A percentile compares a stretch with the other conserved stretches of the same genome.
Evolutionary conservation across 2,888 invertebrate genomes (phyloP).

Genomic region (Notocelia uddmanniana): DNA sequence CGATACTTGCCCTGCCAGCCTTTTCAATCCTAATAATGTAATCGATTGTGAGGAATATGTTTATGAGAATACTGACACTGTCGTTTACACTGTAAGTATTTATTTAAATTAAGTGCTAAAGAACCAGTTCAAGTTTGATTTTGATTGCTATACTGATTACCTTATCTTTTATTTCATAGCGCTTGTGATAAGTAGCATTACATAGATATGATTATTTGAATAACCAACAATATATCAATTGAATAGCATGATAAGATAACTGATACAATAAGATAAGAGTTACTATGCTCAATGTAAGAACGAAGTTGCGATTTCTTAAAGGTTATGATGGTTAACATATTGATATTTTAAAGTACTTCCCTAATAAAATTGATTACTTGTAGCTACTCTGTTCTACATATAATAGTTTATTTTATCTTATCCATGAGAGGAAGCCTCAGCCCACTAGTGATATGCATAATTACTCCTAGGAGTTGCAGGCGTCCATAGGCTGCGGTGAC

Average conservation of each 20-base stretch:
- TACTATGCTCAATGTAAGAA: too few relatives aligned
- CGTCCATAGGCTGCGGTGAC: too few relatives aligned
- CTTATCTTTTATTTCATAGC: neutral
- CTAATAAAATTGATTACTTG: too few relatives aligned
- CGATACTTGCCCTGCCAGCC: constrained; percentile 61
- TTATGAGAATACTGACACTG: constrained; percentile 66
- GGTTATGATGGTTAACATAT: too few relatives aligned
- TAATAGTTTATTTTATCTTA: neutral
- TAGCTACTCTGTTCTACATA: too few relatives aligned
- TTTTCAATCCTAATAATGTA: constrained; percentile 59
- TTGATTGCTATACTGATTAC: neutral
- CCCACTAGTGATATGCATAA: neutral
- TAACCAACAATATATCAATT: too few relatives aligned
- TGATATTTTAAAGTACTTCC: too few relatives aligned
- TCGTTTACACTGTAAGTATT: constrained; percentile 73
- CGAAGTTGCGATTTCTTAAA: too few relatives aligned
- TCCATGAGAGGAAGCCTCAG: neutral
- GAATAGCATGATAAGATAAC: too few relatives aligned
- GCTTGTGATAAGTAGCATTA: neutral
- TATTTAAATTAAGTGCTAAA: neutral
- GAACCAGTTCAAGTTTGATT: neutral
- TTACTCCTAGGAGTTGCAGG: too few relatives aligned
- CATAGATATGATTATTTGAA: too few relatives aligned
- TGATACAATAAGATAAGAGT: too few relatives aligned
- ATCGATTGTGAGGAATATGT: constrained; percentile 63